Percentiles rank a stretch among this genome's conserved stretches.
These are phyloP conservation scores for Eciton burchellii DNA, from an alignment of 1,140 invertebrate genomes.

Conservation along the genomic window DNA sequence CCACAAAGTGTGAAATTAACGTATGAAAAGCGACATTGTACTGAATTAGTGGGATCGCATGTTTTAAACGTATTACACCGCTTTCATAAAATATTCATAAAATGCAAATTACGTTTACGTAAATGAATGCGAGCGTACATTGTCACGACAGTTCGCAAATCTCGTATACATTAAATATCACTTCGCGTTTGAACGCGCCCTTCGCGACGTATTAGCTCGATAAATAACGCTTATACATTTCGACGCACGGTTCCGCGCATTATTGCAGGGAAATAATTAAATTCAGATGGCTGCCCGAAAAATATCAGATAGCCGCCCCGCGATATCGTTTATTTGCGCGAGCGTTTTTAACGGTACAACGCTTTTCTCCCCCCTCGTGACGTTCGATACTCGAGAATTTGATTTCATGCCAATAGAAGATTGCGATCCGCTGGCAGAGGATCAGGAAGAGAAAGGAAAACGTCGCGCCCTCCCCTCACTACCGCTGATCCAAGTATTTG, in stretches of 20 bases:
- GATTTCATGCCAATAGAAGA: background rate
- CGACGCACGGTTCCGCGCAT: background rate
- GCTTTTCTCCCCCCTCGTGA: conserved; percentile 1
- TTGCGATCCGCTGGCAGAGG: conserved; percentile 1
- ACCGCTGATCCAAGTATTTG: background rate
- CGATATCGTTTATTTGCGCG: background rate
- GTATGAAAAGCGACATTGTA: conserved; percentile 55
- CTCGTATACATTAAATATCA: conserved; percentile 40
- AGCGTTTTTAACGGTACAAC: background rate
- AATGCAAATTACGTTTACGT: conserved; percentile 45
- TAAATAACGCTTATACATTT: conserved; percentile 5
- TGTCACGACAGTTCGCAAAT: conserved; percentile 46
- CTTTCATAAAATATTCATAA: conserved; percentile 50
- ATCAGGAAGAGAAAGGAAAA: background rate
- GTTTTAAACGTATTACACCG: conserved; percentile 55
- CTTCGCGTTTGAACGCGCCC: conserved; percentile 20
- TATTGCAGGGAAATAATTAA: background rate
- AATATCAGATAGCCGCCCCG: background rate
- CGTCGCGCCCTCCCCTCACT: background rate
- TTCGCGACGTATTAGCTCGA: conserved; percentile 33
- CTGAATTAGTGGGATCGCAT: conserved; percentile 41
- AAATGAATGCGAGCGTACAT: conserved; percentile 47
- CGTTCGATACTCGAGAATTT: background rate
- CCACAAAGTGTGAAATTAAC: conserved; percentile 57
- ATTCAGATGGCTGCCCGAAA: background rate